Percentiles rank a stretch among this genome's conserved stretches.
phyloP scores from a whole-genome alignment of 2,888 invertebrate species.

The Brachyopa scutellaris region DNA sequence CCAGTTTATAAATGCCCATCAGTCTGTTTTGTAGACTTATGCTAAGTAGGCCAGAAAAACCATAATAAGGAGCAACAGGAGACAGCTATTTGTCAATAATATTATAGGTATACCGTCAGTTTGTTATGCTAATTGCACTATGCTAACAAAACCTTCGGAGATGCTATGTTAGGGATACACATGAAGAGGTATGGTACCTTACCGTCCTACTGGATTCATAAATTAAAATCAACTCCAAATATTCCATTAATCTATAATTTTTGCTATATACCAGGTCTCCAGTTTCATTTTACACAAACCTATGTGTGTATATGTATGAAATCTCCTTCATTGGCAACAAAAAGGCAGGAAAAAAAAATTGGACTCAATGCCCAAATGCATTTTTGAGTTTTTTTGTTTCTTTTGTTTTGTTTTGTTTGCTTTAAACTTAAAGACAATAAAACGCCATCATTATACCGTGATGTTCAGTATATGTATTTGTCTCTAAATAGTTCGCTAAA shows the following conservation, averaged over 20 bases:
- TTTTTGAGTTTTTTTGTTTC: neutral
- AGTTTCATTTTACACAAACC: neutral
- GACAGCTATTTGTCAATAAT: slow-evolving; percentile 17
- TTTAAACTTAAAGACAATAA: neutral
- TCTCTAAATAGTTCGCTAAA: slow-evolving; percentile 45
- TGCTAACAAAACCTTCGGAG: neutral
- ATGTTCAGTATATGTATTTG: neutral
- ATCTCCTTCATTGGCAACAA: too few relatives aligned
- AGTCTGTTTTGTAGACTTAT: slow-evolving; percentile 32
- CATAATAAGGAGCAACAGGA: slow-evolving; percentile 15
- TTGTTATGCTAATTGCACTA: slow-evolving; percentile 2
- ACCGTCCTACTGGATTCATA: too few relatives aligned
- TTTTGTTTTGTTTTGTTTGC: too few relatives aligned
- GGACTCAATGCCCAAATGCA: neutral
- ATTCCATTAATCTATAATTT: neutral
- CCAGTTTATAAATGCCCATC: slow-evolving; percentile 3
- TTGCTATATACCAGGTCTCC: neutral
- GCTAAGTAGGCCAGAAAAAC: slow-evolving; percentile 17
- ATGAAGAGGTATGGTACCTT: too few relatives aligned
- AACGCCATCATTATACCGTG: neutral
- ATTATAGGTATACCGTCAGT: neutral
- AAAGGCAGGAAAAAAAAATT: too few relatives aligned
- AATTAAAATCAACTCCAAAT: neutral
- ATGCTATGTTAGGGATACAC: neutral
- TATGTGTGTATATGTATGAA: too few relatives aligned